A percentile compares a stretch with the other conserved stretches of the same genome.
These are phyloP conservation scores for Notiomystis cincta DNA, from an alignment of 2,113 vertebrate genomes.

Conservation along the genomic window DNA sequence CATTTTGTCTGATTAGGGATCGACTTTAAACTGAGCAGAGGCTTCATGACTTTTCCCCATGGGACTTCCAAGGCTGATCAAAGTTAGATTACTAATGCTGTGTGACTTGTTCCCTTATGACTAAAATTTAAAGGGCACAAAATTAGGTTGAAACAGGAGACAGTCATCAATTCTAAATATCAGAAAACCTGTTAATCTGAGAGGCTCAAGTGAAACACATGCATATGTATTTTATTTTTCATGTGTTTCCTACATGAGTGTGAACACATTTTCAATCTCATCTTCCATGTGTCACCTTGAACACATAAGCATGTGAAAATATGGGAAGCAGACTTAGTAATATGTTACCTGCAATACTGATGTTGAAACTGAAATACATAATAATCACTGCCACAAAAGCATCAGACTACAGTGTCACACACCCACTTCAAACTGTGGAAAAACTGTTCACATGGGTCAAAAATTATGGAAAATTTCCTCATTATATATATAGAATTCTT, in stretches of 20 bases:
- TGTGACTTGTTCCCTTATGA: not conserved
- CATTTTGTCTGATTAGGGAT: conserved; percentile 5
- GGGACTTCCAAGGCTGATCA: not conserved
- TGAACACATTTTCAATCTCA: not conserved
- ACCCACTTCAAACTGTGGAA: not conserved
- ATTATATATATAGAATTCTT: not conserved
- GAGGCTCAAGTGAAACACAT: not conserved
- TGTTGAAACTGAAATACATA: not conserved
- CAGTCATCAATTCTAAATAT: not conserved
- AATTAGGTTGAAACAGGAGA: not conserved
- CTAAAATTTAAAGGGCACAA: conserved; percentile 1
- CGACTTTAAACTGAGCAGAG: not conserved
- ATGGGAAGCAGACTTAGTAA: not conserved
- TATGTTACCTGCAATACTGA: not conserved
- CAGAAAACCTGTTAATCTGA: not conserved
- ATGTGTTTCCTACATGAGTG: not conserved
- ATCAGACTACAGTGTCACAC: not conserved
- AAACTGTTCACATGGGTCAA: not conserved
- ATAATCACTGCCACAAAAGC: not conserved
- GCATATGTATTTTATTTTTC: not conserved
- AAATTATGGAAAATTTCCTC: not conserved
- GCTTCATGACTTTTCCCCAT: not conserved
- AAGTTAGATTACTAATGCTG: conserved; percentile 3
- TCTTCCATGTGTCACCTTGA: not conserved
- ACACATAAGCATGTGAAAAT: not conserved